Percentiles rank a stretch among this genome's conserved stretches.
Conservation (phyloP, 2,113 vertebrate genomes). For the Periophthalmus modestus region DNA sequence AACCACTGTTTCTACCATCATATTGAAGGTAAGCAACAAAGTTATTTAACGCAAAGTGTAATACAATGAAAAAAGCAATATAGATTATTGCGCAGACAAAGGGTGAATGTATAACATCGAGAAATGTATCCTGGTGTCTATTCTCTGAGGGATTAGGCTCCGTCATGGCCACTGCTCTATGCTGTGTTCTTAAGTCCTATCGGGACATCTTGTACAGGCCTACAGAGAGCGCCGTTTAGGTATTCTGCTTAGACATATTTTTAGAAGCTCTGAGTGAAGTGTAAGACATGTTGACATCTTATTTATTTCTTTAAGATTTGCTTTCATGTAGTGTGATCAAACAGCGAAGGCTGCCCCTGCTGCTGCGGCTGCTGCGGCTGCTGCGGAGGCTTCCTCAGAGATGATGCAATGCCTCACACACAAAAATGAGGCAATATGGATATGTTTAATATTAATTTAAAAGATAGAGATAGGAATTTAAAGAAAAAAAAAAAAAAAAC, state of each 20-base stretch:
- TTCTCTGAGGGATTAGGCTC: background rate
- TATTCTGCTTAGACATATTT: background rate
- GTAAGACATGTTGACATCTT: slow-evolving; percentile 4
- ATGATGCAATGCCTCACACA: slow-evolving; percentile 3
- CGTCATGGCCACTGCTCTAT: background rate
- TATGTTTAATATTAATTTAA: background rate
- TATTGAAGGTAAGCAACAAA: slow-evolving; percentile 21
- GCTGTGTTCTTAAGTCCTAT: background rate
- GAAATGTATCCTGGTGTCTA: background rate
- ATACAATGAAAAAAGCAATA: slow-evolving; percentile 28
- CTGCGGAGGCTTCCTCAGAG: slow-evolving; percentile 12
- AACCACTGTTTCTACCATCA: slow-evolving; percentile 18
- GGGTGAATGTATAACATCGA: slow-evolving; percentile 25
- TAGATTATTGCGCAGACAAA: slow-evolving; percentile 17
- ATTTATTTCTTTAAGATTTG: slow-evolving; percentile 10
- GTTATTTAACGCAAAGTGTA: slow-evolving; percentile 31
- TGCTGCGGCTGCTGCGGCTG: background rate
- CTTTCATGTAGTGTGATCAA: slow-evolving; percentile 19
- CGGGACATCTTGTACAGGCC: slow-evolving; percentile 15
- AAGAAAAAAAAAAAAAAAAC: background rate
- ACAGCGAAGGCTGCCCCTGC: background rate
- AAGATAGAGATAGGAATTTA: background rate
- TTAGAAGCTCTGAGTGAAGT: slow-evolving; percentile 9
- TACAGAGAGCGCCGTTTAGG: background rate
- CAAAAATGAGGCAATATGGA: slow-evolving; percentile 9